A percentile compares a stretch with the other conserved stretches of the same genome.
Evolutionary conservation across 2,113 vertebrate species (phyloP).

Genomic region (Notarius lentiginosus): DNA sequence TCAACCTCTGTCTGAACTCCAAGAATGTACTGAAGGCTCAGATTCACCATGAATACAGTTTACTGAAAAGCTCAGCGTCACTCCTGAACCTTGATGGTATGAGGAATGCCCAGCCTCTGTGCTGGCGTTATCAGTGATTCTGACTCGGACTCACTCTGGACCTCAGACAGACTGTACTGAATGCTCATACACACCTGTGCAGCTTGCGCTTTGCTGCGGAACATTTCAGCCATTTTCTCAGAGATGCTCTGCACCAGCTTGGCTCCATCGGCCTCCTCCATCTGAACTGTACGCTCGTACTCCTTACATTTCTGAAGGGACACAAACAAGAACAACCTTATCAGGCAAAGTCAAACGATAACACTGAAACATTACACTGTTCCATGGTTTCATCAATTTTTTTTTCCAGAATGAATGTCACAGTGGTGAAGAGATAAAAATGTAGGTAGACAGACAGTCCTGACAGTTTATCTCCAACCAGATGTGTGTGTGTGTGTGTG

Average conservation of each 20-base stretch:
- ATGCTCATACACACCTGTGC: conserved; percentile 78
- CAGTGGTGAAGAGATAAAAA: neutral
- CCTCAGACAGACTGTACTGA: neutral
- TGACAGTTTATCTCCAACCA: neutral
- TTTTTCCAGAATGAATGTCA: neutral
- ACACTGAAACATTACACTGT: neutral
- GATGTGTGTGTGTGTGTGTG: neutral
- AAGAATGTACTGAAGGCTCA: neutral
- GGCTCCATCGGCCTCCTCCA: conserved; percentile 94
- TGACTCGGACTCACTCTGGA: neutral
- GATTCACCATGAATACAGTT: neutral
- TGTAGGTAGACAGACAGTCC: neutral
- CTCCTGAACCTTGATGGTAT: neutral
- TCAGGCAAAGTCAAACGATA: neutral
- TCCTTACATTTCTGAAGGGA: conserved; percentile 92
- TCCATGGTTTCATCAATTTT: neutral
- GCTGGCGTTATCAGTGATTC: neutral
- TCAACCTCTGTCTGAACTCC: neutral
- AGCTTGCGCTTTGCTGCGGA: conserved; percentile 91
- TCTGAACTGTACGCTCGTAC: conserved; percentile 86
- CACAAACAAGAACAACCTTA: conserved; percentile 35
- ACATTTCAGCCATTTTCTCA: conserved; percentile 96
- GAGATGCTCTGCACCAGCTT: conserved; percentile 94
- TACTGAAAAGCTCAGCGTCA: neutral
- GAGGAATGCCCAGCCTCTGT: neutral